Base-by-base conservation (phyloP, 2,888 invertebrate species). In the Plutella xylostella region DNA sequence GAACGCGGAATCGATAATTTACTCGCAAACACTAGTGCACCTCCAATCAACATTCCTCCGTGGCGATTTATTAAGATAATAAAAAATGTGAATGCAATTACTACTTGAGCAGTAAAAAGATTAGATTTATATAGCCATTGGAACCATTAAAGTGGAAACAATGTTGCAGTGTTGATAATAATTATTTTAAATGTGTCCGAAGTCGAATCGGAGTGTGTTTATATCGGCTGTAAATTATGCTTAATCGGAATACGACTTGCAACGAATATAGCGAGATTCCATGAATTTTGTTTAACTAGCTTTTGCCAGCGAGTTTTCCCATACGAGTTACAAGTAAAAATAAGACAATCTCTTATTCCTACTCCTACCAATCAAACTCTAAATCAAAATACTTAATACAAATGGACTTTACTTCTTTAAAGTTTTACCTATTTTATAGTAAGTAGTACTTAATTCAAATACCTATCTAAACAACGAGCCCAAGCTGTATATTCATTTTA, bases 181-280 rank as follows among this genome's bases (percentile, higher is more conserved):
- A 72, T 75, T 71, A 67, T 65, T 60, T 62, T 61, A 65, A 72
- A 72, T 70, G 68, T 73, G 65, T 72, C 60, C 57, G 57, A 53
- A 55, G 57, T 58, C 56, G 61, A 58, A 70, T 67, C 68, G 60
- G 63, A 71, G 69, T 70, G 62, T n/a, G 66, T 71, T 78, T 73
- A 77, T 73, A 70, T 60, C 49, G 58, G 60, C 51, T 58, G 65
- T 79, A 77, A 78, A 78, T 75, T 58, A 67, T 43, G 51, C 63
- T 68, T 71, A 67, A 71, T 68, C 63, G 62, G 34, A 34, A 34
- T 15, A 15, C 9, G 34, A 17, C 34, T 9, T 34, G 14, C 34
- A 14, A 34, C 34, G 14, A 17, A n/a, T n/a, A n/a, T n/a, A n/a
- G n/a, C n/a, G n/a, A n/a, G n/a, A n/a, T n/a, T n/a, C n/a, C n/a